Evolutionary conservation across 2,888 invertebrate genomes (phyloP).

Genomic region (Rambutsinella grinnellia): DNA sequence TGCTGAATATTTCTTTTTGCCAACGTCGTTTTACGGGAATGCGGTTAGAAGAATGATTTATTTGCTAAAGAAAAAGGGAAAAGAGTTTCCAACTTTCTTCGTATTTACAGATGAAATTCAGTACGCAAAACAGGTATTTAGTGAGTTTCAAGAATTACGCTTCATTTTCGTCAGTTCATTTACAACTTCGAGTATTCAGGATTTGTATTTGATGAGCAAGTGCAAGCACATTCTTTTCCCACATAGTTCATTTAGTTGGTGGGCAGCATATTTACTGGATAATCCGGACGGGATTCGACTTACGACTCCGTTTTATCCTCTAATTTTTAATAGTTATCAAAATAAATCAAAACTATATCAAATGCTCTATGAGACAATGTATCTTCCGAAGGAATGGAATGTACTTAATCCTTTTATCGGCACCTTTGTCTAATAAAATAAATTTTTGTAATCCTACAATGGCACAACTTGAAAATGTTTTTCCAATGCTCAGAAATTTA

Average conservation of each 20-base stretch:
- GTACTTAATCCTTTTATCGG: background rate
- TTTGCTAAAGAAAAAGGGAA: background rate
- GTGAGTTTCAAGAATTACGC: background rate
- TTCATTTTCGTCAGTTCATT: background rate
- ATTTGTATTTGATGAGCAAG: conserved; percentile 4
- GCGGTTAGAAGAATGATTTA: too few relatives aligned
- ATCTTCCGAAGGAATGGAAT: conserved; percentile 4
- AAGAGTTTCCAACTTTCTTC: background rate
- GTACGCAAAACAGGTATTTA: background rate
- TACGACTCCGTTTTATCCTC: background rate
- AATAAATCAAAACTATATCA: too few relatives aligned
- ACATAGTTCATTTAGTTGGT: conserved; percentile 9
- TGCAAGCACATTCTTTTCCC: conserved; percentile 12
- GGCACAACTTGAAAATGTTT: too few relatives aligned
- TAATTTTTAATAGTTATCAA: background rate
- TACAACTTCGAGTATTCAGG: conserved; percentile 3
- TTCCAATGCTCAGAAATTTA: too few relatives aligned
- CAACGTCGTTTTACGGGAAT: too few relatives aligned
- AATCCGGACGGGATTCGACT: background rate
- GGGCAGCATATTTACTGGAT: background rate
- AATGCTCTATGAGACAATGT: background rate
- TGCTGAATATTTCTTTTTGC: too few relatives aligned
- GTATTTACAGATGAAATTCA: conserved; percentile 7
- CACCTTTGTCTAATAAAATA: too few relatives aligned
- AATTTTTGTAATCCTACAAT: too few relatives aligned